Conservation (phyloP, 92 coral and sea anemone species). For the Parazoanthus atlanticus region DNA sequence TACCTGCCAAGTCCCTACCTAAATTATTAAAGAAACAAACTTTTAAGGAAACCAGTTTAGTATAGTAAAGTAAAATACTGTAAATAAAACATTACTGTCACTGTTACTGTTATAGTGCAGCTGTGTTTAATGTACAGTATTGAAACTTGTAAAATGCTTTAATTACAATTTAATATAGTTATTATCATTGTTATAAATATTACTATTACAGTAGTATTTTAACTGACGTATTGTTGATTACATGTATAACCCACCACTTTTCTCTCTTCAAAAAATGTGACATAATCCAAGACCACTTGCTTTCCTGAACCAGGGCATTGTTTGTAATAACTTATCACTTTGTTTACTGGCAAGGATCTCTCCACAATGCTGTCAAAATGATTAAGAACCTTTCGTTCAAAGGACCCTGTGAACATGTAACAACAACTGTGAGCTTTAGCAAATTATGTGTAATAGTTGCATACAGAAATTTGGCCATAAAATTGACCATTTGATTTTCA, state of each 20-base stretch:
- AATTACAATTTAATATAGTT: too few species aligned
- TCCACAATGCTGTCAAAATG: conserved; percentile 53
- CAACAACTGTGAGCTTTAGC: background rate
- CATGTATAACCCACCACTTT: conserved; percentile 26
- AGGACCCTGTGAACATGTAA: conserved; percentile 41
- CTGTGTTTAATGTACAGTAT: too few species aligned
- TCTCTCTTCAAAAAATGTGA: conserved; percentile 65
- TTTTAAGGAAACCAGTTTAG: too few species aligned
- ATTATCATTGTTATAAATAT: background rate
- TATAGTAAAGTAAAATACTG: too few species aligned
- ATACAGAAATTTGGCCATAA: background rate
- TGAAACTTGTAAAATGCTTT: too few species aligned
- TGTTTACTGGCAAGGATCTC: conserved; percentile 57
- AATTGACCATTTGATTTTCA: background rate
- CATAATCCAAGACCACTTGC: conserved; percentile 49
- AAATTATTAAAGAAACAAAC: too few species aligned
- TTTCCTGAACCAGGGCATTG: conserved; percentile 48
- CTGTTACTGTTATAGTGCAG: too few species aligned
- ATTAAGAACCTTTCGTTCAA: conserved; percentile 58
- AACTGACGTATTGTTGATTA: too few species aligned
- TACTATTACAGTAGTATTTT: background rate
- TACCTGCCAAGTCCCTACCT: too few species aligned
- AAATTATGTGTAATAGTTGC: too few species aligned
- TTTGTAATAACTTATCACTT: conserved; percentile 42
- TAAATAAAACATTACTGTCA: too few species aligned